phyloP scores from a whole-genome alignment of 2,113 vertebrate genomes.

The Microtus pennsylvanicus region DNA sequence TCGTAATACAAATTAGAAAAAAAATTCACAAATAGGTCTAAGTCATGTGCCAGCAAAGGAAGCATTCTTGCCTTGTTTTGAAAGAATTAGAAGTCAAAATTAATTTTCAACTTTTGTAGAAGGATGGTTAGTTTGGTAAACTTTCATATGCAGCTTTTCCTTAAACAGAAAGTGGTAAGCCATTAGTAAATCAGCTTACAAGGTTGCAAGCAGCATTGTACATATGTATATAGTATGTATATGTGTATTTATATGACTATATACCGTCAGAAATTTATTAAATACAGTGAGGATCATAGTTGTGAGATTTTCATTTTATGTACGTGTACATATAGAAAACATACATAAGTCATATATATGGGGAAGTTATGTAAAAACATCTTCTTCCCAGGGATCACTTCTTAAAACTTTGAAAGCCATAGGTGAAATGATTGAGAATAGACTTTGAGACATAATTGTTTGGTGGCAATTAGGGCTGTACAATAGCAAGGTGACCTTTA shows the following conservation, averaged over 20 bases:
- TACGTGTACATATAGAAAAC: background rate
- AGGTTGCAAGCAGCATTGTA: background rate
- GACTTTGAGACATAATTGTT: background rate
- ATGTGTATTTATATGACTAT: background rate
- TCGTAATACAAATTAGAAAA: background rate
- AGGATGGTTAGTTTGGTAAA: background rate
- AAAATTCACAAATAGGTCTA: background rate
- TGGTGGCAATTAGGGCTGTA: background rate
- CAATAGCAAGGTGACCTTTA: background rate
- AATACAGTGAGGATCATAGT: background rate
- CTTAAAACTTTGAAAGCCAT: background rate
- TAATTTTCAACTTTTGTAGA: background rate
- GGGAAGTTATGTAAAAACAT: background rate
- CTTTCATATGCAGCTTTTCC: too few relatives aligned
- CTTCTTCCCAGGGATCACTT: background rate
- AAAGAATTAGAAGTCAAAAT: background rate
- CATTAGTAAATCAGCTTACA: background rate
- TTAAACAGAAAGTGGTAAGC: background rate
- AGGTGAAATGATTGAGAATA: background rate
- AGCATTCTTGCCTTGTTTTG: background rate
- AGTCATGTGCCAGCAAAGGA: background rate
- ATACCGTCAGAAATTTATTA: background rate
- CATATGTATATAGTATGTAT: background rate
- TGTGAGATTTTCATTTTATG: conserved; percentile 1
- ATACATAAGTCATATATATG: background rate